Percentiles rank a stretch among this genome's conserved stretches.
Evolutionary conservation across 2,113 vertebrate species (phyloP).

Genomic region (Nothobranchius kuhntae): DNA sequence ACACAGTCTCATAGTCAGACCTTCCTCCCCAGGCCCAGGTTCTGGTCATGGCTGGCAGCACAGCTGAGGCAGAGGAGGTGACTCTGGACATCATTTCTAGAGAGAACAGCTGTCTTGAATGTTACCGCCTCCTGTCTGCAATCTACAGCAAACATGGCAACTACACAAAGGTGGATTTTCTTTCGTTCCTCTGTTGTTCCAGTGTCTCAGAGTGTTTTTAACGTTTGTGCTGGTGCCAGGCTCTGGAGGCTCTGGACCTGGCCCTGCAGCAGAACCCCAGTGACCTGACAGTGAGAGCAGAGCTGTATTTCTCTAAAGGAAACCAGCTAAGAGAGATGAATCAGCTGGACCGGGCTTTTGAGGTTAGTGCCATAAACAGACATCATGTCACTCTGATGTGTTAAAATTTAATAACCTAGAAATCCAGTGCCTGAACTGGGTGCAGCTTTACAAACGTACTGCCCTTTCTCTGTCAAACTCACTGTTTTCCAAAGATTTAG

Average conservation of each 20-base stretch:
- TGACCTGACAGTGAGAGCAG: conserved; percentile 85
- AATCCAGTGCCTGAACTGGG: too few species aligned
- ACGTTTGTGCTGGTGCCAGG: conserved; percentile 65
- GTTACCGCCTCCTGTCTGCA: conserved; percentile 92
- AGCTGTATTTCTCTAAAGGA: conserved; percentile 92
- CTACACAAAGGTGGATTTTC: conserved; percentile 81
- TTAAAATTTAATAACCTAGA: too few species aligned
- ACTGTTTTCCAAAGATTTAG: too few species aligned
- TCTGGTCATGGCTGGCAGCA: conserved; percentile 85
- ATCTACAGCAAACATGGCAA: conserved; percentile 92
- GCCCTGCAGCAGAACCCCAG: conserved; percentile 88
- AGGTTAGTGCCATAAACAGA: conserved; percentile 73
- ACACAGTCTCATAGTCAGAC: too few species aligned
- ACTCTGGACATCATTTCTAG: conserved; percentile 82
- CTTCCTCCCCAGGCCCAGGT: conserved; percentile 86
- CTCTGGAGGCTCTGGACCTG: conserved; percentile 84
- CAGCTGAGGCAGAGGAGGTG: conserved; percentile 87
- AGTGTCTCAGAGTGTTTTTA: not conserved
- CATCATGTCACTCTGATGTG: too few species aligned
- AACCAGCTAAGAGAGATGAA: conserved; percentile 93
- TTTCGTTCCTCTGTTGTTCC: not conserved
- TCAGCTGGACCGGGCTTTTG: conserved; percentile 86
- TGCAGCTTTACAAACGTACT: too few species aligned
- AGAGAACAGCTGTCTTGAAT: conserved; percentile 86
- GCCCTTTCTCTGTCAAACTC: too few species aligned